Evolutionary conservation across 2,113 vertebrate species (phyloP).

Genomic region (Dicerorhinus sumatrensis): DNA sequence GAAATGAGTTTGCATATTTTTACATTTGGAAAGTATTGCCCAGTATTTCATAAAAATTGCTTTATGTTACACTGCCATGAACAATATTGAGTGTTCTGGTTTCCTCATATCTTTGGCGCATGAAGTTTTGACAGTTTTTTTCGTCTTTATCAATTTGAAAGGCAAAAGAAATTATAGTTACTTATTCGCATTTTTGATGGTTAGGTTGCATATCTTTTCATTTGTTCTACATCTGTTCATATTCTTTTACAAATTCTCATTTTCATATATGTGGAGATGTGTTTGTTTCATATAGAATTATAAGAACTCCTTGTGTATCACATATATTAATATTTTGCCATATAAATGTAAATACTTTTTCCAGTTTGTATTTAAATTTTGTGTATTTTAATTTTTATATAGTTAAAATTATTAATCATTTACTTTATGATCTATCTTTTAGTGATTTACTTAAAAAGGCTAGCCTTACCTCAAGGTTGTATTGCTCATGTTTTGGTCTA

Average conservation of each 20-base stretch:
- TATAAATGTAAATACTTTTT: background rate
- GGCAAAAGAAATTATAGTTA: background rate
- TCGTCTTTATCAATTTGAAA: conserved; percentile 35
- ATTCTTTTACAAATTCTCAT: background rate
- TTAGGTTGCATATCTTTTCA: background rate
- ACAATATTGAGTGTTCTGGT: background rate
- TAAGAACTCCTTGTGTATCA: background rate
- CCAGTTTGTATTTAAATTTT: conserved; percentile 3
- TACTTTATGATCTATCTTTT: background rate
- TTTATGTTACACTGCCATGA: background rate
- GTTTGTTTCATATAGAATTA: conserved; percentile 10
- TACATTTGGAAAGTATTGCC: background rate
- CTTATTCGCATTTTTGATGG: conserved; percentile 24
- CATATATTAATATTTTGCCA: background rate
- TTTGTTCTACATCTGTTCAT: background rate
- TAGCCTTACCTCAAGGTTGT: background rate
- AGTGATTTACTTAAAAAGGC: background rate
- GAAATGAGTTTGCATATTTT: background rate
- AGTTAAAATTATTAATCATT: background rate
- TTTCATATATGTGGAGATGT: background rate
- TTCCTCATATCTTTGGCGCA: background rate
- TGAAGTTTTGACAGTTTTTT: background rate
- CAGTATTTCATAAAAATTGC: background rate
- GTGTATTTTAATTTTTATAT: background rate
- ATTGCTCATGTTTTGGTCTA: background rate